Conservation (phyloP, 2,797 vertebrate species). For the Echiichthys vipera region DNA sequence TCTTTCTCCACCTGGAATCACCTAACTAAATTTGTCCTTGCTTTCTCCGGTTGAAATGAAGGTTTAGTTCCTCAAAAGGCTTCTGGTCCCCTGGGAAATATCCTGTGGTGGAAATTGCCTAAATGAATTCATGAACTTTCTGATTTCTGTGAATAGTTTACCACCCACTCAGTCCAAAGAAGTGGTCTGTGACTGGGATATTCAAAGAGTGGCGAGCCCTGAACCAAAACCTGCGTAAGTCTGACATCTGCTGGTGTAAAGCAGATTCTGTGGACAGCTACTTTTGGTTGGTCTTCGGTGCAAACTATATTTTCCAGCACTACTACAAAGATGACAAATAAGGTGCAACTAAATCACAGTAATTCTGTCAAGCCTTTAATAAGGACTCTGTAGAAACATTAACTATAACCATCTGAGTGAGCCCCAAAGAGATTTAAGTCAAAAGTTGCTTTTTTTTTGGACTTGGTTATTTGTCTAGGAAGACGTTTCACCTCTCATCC, state of each 20-base stretch:
- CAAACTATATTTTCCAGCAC: background rate
- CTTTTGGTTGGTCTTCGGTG: no score
- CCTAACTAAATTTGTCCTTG: background rate
- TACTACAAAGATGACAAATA: background rate
- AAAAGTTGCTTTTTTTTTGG: no score
- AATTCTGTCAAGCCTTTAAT: background rate
- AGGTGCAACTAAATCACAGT: background rate
- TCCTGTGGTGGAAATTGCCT: background rate
- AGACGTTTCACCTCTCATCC: no score
- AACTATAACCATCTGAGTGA: background rate
- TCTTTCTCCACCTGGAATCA: background rate
- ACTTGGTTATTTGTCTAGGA: no score
- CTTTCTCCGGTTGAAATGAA: background rate
- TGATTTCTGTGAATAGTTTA: background rate
- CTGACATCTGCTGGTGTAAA: slow-evolving; percentile 66
- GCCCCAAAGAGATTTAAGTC: no score
- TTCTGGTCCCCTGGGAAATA: background rate
- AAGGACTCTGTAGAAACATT: background rate
- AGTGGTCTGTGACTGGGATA: background rate
- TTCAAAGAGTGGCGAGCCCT: background rate
- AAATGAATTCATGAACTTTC: background rate
- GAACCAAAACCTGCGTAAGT: slow-evolving; percentile 40
- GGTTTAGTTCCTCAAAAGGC: background rate
- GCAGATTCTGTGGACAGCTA: background rate
- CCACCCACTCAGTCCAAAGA: background rate